These are phyloP conservation scores for Poeciliopsis infans DNA, from an alignment of 2,797 vertebrate genomes.

Conservation along the genomic window DNA sequence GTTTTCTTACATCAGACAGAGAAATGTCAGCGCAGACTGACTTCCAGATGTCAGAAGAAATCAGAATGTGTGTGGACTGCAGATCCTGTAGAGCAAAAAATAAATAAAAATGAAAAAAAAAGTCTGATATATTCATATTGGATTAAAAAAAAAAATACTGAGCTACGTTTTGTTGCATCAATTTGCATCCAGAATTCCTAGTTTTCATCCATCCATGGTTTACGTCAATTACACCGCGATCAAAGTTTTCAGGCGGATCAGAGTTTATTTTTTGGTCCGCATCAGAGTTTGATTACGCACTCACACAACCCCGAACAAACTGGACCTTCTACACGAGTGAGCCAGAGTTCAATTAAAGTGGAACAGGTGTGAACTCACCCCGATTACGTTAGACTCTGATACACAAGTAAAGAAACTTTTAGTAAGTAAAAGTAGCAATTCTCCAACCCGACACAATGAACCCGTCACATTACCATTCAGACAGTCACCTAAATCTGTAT, in stretches of 20 bases:
- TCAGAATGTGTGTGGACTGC: constrained; percentile 45
- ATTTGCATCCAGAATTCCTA: background rate
- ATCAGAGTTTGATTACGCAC: no score
- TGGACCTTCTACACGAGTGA: no score
- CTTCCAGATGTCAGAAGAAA: constrained; percentile 41
- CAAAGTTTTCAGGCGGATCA: no score
- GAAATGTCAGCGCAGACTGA: constrained; percentile 49
- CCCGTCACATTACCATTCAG: constrained; percentile 62
- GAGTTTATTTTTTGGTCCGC: no score
- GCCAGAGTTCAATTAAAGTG: no score
- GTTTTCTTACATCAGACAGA: constrained; percentile 43
- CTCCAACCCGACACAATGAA: constrained; percentile 36
- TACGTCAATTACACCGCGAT: no score
- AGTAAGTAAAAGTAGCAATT: no score
- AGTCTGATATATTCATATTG: background rate
- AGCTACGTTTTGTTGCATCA: background rate
- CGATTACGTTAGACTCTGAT: no score
- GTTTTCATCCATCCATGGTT: background rate
- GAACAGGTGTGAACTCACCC: no score
- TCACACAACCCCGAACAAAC: no score
- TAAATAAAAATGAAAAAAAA: constrained; percentile 1
- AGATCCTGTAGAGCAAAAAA: constrained; percentile 42
- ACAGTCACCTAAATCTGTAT: constrained; percentile 24
- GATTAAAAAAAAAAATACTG: background rate
- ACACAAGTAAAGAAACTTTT: no score